These are phyloP conservation scores for Dicrurus megarhynchus DNA, from an alignment of 2,113 vertebrate genomes.

Conservation along the genomic window DNA sequence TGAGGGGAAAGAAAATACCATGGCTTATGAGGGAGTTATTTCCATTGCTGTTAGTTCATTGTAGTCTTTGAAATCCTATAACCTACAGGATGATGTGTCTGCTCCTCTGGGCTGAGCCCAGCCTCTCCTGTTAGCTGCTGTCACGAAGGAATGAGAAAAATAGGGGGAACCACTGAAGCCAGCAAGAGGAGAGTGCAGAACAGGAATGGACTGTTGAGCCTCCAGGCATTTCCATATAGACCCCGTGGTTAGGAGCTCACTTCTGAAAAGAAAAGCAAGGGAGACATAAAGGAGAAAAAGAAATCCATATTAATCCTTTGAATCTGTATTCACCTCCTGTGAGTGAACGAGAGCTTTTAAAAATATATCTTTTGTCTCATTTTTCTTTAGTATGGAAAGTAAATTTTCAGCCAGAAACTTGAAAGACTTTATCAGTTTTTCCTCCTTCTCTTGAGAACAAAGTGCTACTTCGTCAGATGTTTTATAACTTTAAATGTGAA, in stretches of 20 bases:
- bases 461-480: constrained; percentile 50
- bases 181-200: not conserved
- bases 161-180: not conserved
- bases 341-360: constrained; percentile 40
- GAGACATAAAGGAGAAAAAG: not conserved
- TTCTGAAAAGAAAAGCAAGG: constrained; percentile 26
- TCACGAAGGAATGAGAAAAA: not conserved
- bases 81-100: not conserved
- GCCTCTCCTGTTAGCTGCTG: not conserved
- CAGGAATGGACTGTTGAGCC: not conserved
- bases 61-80: not conserved
- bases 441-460: constrained; percentile 44
- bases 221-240: not conserved
- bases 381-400: constrained; percentile 63
- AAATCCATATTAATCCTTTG: constrained; percentile 27
- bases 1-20: not conserved
- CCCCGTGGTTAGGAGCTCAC: not conserved
- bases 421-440: constrained; percentile 63
- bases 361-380: constrained; percentile 46
- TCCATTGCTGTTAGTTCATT: not conserved
- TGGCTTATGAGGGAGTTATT: not conserved
- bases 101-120: not conserved
- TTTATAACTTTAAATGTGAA: constrained; percentile 59
- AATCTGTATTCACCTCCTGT: constrained; percentile 33
- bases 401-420: constrained; percentile 60